Evolutionary conservation across 2,888 invertebrate genomes (phyloP).

Genomic region (Sinodicranocentrus sp.): DNA sequence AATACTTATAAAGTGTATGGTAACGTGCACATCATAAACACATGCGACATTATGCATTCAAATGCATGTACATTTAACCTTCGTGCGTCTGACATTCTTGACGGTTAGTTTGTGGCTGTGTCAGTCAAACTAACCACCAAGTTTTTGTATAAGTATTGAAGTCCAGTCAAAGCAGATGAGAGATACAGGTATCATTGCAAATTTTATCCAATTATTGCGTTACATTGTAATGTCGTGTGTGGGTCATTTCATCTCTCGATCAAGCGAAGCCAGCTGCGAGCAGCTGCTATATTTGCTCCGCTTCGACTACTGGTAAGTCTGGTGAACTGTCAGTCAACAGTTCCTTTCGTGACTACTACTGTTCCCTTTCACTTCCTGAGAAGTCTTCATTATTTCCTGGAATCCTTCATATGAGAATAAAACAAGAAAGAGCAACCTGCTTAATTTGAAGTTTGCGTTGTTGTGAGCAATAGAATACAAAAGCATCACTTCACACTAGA

Average conservation of each 20-base stretch:
- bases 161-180: conserved; percentile 18
- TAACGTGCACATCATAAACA: conserved; percentile 17
- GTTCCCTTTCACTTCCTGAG: conserved; percentile 70
- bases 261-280: conserved; percentile 57
- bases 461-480: conserved; percentile 57
- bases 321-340: conserved; percentile 66
- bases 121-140: conserved; percentile 29
- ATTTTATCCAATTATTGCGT: conserved; percentile 62
- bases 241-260: conserved; percentile 42
- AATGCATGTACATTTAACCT: conserved; percentile 34
- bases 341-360: conserved; percentile 65
- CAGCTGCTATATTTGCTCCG: conserved; percentile 58
- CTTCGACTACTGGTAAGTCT: conserved; percentile 29
- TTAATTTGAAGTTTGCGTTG: conserved; percentile 70
- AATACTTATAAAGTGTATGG: conserved; percentile 23
- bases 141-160: conserved; percentile 9
- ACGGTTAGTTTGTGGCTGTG: conserved; percentile 46
- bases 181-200: conserved; percentile 60
- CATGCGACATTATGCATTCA: neutral
- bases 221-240: conserved; percentile 55
- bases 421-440: conserved; percentile 68
- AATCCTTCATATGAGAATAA: conserved; percentile 20
- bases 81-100: conserved; percentile 52
- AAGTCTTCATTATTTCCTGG: conserved; percentile 71
- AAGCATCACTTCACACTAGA: conserved; percentile 62